Conservation (phyloP, 2,113 vertebrate species). For the Channa argus region DNA sequence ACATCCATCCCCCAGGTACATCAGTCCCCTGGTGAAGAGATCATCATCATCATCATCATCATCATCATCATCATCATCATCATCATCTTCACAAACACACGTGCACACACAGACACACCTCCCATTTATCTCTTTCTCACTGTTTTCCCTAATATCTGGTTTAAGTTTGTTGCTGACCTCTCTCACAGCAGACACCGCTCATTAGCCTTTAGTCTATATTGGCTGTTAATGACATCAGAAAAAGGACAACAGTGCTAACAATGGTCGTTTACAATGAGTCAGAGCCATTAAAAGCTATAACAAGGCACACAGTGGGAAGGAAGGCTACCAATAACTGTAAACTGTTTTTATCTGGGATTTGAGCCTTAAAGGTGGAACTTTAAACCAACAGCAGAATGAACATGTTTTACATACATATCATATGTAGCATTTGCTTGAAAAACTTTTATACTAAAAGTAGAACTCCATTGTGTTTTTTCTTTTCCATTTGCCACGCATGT, state of each 20-base stretch:
- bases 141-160: constrained; percentile 27
- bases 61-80: not conserved
- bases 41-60: not conserved
- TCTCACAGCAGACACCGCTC: constrained; percentile 37
- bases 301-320: constrained; percentile 21
- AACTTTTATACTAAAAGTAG: not conserved
- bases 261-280: constrained; percentile 46
- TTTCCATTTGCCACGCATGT: constrained; percentile 5
- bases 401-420: not conserved
- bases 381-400: not conserved
- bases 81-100: too few species aligned
- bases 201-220: constrained; percentile 55
- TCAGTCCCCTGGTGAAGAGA: constrained; percentile 40
- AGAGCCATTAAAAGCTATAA: constrained; percentile 45
- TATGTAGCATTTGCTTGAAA: not conserved
- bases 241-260: constrained; percentile 41
- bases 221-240: constrained; percentile 57
- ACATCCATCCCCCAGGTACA: constrained; percentile 69
- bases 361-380: not conserved
- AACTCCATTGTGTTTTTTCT: not conserved
- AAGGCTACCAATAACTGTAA: not conserved
- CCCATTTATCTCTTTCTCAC: not conserved
- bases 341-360: constrained; percentile 5
- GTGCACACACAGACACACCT: not conserved
- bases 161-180: constrained; percentile 21